Evolutionary conservation across 2,888 invertebrate genomes (phyloP), one percentile per base, ranked within the genome.

Genomic region (Endotricha flammealis): DNA sequence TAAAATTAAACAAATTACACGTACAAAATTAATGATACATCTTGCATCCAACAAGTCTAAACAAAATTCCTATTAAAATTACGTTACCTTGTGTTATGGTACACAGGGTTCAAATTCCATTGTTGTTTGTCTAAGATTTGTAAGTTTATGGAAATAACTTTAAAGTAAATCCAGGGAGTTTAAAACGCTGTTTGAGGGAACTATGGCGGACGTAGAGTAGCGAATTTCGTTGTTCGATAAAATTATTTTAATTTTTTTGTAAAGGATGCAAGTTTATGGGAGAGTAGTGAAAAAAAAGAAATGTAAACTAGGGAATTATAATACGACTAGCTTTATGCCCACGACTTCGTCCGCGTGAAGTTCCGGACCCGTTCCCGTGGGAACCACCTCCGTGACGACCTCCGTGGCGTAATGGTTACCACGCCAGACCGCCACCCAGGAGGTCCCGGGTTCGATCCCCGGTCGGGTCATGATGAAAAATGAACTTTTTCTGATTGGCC

Each of bases 61-160:
- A 30, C 11, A 4, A 22, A 22, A 1, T 17, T n/a, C 5, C 2
- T 12, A 10, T 6, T 11, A 12, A 16, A 9, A 14, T 10, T 14
- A 13, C 2, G 12, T 2, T 12, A 13, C 22, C 22, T 29, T 29
- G 10, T 20, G n/a, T 2, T 23, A 6, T 1, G 14, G 22, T 12
- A 25, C 9, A 24, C 57, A 62, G 57, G 54, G 57, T 50, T 37
- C 41, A 53, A 57, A 57, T 54, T 62, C 44, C 42, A 32, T 32
- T 17, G 38, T 23, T 16, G 36, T 37, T 32, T 23, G 29, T 20
- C 35, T 20, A 34, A 39, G 35, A 20, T 10, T 25, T 20, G 32
- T 59, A 57, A 67, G 64, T 75, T 75, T 75, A 76, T 72, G 73
- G 67, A 71, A 72, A 71, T 76, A 75, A 70, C 68, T 76, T 77